These are phyloP conservation scores for Vespertilio murinus DNA, from an alignment of 2,797 vertebrate genomes.

Conservation along the genomic window DNA sequence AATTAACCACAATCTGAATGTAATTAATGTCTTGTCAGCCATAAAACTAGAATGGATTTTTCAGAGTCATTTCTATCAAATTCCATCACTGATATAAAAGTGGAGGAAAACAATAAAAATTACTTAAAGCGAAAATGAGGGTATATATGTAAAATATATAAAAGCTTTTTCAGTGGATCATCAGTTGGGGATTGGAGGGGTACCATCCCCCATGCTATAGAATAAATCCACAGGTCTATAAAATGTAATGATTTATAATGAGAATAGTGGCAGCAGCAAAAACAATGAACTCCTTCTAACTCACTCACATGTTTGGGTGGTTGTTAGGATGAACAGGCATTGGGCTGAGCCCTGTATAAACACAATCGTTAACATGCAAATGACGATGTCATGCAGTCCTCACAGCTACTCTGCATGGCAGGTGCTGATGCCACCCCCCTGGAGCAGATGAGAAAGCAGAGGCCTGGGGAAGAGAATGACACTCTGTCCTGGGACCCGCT, in stretches of 20 bases:
- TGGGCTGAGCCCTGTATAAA: constrained; percentile 8
- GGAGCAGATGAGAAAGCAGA: not conserved
- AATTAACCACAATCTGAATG: not conserved
- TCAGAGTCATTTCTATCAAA: constrained; percentile 23
- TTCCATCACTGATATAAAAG: constrained; percentile 29
- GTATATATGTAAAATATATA: not conserved
- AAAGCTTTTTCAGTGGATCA: constrained; percentile 10
- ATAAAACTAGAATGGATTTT: constrained; percentile 8
- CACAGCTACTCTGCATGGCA: not conserved
- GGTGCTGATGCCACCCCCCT: not conserved
- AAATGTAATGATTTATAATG: not conserved
- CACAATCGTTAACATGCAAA: not conserved
- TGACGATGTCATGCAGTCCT: not conserved
- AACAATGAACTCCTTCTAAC: constrained; percentile 24
- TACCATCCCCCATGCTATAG: not conserved
- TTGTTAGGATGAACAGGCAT: not conserved
- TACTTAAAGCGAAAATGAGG: constrained; percentile 6
- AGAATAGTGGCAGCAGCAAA: constrained; percentile 20
- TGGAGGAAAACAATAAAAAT: not conserved
- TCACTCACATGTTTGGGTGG: constrained; percentile 2
- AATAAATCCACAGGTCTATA: constrained; percentile 12
- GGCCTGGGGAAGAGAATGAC: not conserved
- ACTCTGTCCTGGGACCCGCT: not conserved
- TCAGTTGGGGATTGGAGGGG: not conserved
- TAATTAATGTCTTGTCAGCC: not conserved